Conservation (phyloP, 2,888 invertebrate species). For the Apamea sordens region DNA sequence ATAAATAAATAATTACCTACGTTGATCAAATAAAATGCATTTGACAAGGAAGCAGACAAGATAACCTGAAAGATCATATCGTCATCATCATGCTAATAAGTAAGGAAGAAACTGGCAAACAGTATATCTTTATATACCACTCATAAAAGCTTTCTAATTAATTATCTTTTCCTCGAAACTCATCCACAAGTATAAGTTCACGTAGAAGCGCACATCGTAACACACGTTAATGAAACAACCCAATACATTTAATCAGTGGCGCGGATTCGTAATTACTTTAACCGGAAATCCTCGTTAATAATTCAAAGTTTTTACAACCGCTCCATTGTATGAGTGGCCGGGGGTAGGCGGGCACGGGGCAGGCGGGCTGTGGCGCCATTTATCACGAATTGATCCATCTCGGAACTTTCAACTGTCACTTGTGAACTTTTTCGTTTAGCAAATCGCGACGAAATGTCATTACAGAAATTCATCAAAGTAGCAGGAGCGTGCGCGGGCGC, state of each 20-base stretch:
- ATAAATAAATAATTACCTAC: too few relatives aligned
- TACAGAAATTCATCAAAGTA: slow-evolving; percentile 72
- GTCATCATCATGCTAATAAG: neutral
- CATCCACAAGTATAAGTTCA: slow-evolving; percentile 12
- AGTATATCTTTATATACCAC: neutral
- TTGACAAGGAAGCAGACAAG: neutral
- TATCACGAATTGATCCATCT: slow-evolving; percentile 85
- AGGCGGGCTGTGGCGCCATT: slow-evolving; percentile 78
- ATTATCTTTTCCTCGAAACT: slow-evolving; percentile 21
- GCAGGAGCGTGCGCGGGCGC: slow-evolving; percentile 49
- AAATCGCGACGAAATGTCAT: slow-evolving; percentile 75
- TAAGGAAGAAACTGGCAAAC: neutral
- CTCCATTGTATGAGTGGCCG: slow-evolving; percentile 67
- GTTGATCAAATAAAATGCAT: neutral
- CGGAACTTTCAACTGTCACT: slow-evolving; percentile 79
- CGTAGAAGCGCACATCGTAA: slow-evolving; percentile 41
- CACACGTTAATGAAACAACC: slow-evolving; percentile 51
- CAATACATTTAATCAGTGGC: slow-evolving; percentile 62
- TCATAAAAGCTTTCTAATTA: slow-evolving; percentile 29
- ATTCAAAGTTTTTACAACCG: slow-evolving; percentile 73
- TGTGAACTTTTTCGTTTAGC: slow-evolving; percentile 82
- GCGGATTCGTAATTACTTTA: slow-evolving; percentile 60
- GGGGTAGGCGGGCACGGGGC: slow-evolving; percentile 69
- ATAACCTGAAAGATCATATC: neutral
- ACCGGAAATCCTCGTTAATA: slow-evolving; percentile 73